A percentile compares a stretch with the other conserved stretches of the same genome.
These are phyloP conservation scores for Acanthurus leucopareius DNA, from an alignment of 2,797 vertebrate genomes.

Conservation along the genomic window DNA sequence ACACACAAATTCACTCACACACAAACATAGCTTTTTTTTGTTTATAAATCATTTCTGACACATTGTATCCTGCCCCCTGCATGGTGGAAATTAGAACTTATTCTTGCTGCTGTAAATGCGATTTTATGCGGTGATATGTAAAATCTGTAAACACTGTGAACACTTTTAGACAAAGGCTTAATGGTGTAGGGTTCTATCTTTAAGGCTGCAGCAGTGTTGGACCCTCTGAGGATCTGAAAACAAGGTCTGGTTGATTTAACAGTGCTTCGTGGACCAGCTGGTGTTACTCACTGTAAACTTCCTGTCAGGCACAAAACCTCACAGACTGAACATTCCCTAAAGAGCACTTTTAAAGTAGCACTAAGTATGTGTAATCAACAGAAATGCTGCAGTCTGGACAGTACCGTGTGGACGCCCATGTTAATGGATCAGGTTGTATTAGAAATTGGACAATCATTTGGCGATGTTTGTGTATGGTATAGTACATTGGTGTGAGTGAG, in stretches of 20 bases:
- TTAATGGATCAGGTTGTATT: slow-evolving; percentile 34
- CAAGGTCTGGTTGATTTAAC: slow-evolving; percentile 48
- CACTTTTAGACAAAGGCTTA: slow-evolving; percentile 19
- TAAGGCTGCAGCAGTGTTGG: slow-evolving; percentile 51
- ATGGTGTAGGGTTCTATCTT: slow-evolving; percentile 38
- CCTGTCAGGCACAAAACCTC: slow-evolving; percentile 57
- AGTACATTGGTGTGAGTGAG: slow-evolving; percentile 36
- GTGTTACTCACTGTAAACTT: slow-evolving; percentile 72
- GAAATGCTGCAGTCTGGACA: slow-evolving; percentile 52
- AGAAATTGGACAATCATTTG: slow-evolving; percentile 26
- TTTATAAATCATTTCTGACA: slow-evolving; percentile 46
- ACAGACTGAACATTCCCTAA: slow-evolving; percentile 65
- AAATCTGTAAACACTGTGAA: slow-evolving; percentile 42
- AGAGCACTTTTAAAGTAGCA: slow-evolving; percentile 59
- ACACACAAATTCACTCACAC: neutral
- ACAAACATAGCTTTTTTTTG: slow-evolving; percentile 29
- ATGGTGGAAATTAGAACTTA: slow-evolving; percentile 29
- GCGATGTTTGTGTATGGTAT: slow-evolving; percentile 46
- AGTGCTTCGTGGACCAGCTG: slow-evolving; percentile 56
- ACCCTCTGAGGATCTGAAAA: slow-evolving; percentile 48
- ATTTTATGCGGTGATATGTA: slow-evolving; percentile 35
- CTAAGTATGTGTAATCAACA: slow-evolving; percentile 63
- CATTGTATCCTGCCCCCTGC: slow-evolving; percentile 25
- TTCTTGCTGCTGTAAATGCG: slow-evolving; percentile 19
- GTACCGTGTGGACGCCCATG: slow-evolving; percentile 29